Evolutionary conservation across 2,113 vertebrate genomes (phyloP).

Genomic region (Ameiurus melas): DNA sequence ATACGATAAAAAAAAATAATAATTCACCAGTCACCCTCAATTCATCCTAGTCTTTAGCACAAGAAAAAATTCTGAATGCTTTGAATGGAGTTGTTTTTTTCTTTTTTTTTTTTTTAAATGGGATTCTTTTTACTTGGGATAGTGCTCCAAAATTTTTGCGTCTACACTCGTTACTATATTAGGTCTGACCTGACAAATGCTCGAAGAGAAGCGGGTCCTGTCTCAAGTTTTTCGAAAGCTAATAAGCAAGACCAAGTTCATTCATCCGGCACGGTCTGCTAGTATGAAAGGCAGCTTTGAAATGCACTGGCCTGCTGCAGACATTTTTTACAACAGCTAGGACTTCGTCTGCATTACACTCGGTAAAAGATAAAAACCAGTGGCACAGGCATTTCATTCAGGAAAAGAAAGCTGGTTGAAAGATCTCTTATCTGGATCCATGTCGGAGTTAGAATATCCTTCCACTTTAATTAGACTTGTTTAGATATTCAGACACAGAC

Average conservation of each 20-base stretch:
- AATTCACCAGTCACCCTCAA: background rate
- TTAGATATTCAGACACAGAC: slow-evolving; percentile 32
- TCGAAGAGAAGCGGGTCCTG: slow-evolving; percentile 35
- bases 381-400: slow-evolving; percentile 60
- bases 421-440: slow-evolving; percentile 56
- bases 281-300: slow-evolving; percentile 67
- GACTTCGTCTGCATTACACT: slow-evolving; percentile 64
- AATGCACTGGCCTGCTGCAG: slow-evolving; percentile 55
- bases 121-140: background rate
- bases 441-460: slow-evolving; percentile 43
- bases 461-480: slow-evolving; percentile 49
- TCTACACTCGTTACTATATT: background rate
- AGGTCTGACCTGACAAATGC: slow-evolving; percentile 50
- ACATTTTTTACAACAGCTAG: slow-evolving; percentile 64
- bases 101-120: background rate
- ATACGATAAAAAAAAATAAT: background rate
- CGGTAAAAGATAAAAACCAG: slow-evolving; percentile 46
- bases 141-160: background rate
- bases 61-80: background rate
- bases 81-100: background rate
- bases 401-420: slow-evolving; percentile 43
- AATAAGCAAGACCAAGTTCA: slow-evolving; percentile 65
- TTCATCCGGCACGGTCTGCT: slow-evolving; percentile 58
- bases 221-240: slow-evolving; percentile 61
- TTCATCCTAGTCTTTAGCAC: background rate